Percentiles rank a stretch among this genome's conserved stretches.
phyloP scores from a whole-genome alignment of 1,140 invertebrate genomes.

The Mya arenaria region DNA sequence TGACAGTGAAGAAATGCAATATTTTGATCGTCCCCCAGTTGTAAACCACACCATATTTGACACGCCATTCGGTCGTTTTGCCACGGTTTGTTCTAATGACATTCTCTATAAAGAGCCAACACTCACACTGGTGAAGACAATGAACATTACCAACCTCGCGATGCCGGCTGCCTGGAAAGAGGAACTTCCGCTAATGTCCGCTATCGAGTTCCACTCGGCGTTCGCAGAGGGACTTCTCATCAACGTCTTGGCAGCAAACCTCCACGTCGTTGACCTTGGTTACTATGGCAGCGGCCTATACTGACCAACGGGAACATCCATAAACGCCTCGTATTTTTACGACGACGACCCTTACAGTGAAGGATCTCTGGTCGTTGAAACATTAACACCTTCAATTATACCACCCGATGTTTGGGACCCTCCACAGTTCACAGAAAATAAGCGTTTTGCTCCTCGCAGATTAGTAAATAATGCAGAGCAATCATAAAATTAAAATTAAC shows the following conservation, averaged over 20 bases:
- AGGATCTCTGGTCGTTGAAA: conserved; percentile 58
- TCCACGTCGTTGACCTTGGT: conserved; percentile 81
- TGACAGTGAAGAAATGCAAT: conserved; percentile 81
- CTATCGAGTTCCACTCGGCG: conserved; percentile 82
- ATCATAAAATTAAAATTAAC: background rate
- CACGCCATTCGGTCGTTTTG: conserved; percentile 92
- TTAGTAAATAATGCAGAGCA: background rate
- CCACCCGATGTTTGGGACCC: background rate
- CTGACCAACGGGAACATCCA: conserved; percentile 69
- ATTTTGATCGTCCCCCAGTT: conserved; percentile 83
- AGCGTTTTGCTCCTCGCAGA: background rate
- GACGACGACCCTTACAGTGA: conserved; percentile 32
- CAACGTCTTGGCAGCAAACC: conserved; percentile 84
- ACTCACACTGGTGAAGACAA: conserved; percentile 81
- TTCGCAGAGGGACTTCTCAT: conserved; percentile 83
- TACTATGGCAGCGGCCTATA: conserved; percentile 84
- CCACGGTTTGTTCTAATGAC: conserved; percentile 89
- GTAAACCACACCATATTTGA: conserved; percentile 70
- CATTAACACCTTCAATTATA: conserved; percentile 19
- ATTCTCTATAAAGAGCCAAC: conserved; percentile 86
- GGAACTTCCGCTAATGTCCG: conserved; percentile 86
- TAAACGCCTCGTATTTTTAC: conserved; percentile 57
- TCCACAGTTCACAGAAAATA: background rate
- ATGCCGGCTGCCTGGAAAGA: conserved; percentile 88
- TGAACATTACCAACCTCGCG: conserved; percentile 86